These are phyloP conservation scores for Eustalomyia histrio DNA, from an alignment of 2,888 invertebrate species.

Conservation along the genomic window DNA sequence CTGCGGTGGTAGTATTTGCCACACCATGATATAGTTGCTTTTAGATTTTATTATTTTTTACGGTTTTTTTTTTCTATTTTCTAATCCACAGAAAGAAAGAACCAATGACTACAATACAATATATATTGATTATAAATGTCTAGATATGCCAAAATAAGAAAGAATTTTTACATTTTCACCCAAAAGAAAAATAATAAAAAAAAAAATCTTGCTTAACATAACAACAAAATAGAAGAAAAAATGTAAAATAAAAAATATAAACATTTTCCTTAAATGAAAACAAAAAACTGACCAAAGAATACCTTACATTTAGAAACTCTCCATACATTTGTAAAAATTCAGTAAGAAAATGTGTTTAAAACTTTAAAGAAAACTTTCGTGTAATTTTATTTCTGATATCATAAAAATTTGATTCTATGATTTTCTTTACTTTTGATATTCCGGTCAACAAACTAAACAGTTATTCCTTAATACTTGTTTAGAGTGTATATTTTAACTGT, in stretches of 20 bases:
- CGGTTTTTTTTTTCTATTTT: constrained; percentile 9
- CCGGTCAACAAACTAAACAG: too few relatives aligned
- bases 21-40: constrained; percentile 4
- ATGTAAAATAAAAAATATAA: neutral
- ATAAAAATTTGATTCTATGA: too few relatives aligned
- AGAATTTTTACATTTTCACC: constrained; percentile 28
- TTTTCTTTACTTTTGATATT: too few relatives aligned
- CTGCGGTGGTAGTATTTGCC: neutral
- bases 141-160: constrained; percentile 48
- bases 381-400: too few relatives aligned
- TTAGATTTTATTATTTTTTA: neutral
- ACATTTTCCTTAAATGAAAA: neutral
- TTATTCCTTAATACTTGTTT: too few relatives aligned
- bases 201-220: neutral
- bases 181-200: neutral
- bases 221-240: too few relatives aligned
- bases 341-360: too few relatives aligned
- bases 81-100: constrained; percentile 21
- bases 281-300: neutral
- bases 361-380: too few relatives aligned
- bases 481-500: too few relatives aligned
- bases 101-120: constrained; percentile 29
- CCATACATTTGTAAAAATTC: too few relatives aligned
- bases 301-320: neutral
- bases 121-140: constrained; percentile 38